phyloP scores from a whole-genome alignment of 2,888 invertebrate species.

The Ectemnius lituratus region DNA sequence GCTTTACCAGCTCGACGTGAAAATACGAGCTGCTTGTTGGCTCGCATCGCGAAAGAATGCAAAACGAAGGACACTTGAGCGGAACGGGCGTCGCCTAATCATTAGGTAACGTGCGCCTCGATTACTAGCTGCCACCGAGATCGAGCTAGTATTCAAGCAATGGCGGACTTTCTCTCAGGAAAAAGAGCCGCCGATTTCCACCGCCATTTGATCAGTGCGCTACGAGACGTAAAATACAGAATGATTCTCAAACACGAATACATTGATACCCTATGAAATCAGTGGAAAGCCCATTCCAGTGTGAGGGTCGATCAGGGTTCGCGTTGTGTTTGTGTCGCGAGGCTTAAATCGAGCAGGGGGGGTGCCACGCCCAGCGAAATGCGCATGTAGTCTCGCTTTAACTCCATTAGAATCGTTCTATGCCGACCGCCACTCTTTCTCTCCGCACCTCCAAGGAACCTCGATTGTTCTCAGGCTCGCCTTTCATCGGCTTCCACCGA shows the following conservation, averaged over 20 bases:
- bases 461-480: slow-evolving; percentile 20
- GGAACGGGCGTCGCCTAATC: slow-evolving; percentile 10
- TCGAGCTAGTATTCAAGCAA: neutral
- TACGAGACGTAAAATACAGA: neutral
- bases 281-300: neutral
- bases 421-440: slow-evolving; percentile 21
- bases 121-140: neutral
- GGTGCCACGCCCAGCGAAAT: slow-evolving; percentile 54
- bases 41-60: neutral
- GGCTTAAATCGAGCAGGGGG: slow-evolving; percentile 45
- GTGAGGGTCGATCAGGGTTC: neutral
- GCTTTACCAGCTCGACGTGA: slow-evolving; percentile 24
- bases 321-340: slow-evolving; percentile 25
- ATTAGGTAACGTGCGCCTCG: neutral
- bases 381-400: slow-evolving; percentile 51
- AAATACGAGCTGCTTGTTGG: slow-evolving; percentile 14
- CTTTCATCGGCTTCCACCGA: slow-evolving; percentile 7
- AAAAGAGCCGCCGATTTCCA: neutral
- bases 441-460: slow-evolving; percentile 3
- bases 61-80: neutral
- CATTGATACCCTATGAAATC: neutral
- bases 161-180: slow-evolving; percentile 19
- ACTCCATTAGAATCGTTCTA: slow-evolving; percentile 40
- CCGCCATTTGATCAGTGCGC: neutral
- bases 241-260: neutral